Evolutionary conservation across 2,113 vertebrate genomes (phyloP).

Genomic region (Ovibos moschatus): DNA sequence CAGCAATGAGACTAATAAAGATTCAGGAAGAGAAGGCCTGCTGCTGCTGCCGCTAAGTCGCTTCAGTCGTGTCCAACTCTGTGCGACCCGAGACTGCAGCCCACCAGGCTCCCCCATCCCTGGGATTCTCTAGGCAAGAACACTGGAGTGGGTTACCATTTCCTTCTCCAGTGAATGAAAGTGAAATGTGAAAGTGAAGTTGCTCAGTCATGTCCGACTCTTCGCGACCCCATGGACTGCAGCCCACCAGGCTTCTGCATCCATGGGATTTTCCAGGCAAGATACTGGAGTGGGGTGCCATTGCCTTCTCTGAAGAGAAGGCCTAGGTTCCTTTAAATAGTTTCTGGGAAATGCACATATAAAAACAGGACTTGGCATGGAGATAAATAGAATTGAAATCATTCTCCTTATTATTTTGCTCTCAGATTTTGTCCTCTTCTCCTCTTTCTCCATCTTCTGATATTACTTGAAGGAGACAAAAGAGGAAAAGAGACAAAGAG

Average conservation of each 20-base stretch:
- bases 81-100: no score
- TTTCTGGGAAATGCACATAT: not conserved
- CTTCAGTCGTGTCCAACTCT: no score
- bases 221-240: no score
- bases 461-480: not conserved
- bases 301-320: not conserved
- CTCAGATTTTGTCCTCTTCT: not conserved
- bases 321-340: not conserved
- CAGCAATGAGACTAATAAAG: not conserved
- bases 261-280: no score
- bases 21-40: not conserved
- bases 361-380: not conserved
- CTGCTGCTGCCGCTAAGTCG: no score
- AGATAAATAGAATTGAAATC: not conserved
- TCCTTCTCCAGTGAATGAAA: no score
- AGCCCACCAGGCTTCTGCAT: no score
- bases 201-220: rapidly evolving
- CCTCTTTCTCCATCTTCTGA: not conserved
- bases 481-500: not conserved
- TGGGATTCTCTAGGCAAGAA: no score
- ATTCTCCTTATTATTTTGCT: not conserved
- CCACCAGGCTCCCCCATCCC: no score
- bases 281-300: not conserved
- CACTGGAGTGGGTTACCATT: no score
- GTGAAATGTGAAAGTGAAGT: no score